Percentiles rank a stretch among this genome's conserved stretches.
Evolutionary conservation across 1,140 invertebrate genomes (phyloP).

Genomic region (Lasaia peninsularis): DNA sequence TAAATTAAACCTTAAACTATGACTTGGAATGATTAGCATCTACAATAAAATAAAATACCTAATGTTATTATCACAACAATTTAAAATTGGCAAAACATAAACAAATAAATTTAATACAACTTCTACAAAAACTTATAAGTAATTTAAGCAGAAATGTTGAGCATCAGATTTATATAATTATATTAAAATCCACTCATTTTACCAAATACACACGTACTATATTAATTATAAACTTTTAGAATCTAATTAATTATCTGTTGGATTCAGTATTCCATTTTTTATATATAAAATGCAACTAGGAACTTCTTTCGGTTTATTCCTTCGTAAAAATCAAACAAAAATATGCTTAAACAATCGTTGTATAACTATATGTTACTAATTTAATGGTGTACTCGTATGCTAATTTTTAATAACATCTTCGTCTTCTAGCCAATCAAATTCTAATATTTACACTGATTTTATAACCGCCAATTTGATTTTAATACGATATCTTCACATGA

Average conservation of each 20-base stretch:
- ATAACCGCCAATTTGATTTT: slow-evolving; percentile 14
- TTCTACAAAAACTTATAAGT: slow-evolving; percentile 23
- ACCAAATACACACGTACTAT: slow-evolving; percentile 24
- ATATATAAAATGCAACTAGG: background rate
- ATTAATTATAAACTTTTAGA: background rate
- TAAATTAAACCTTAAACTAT: slow-evolving; percentile 25
- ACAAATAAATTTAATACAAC: slow-evolving; percentile 34
- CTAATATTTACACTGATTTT: slow-evolving; percentile 1
- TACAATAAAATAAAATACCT: slow-evolving; percentile 53
- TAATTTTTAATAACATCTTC: background rate
- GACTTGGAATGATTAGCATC: slow-evolving; percentile 40
- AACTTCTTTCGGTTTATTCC: background rate
- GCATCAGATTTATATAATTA: slow-evolving; percentile 47
- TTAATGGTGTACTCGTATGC: too few species aligned
- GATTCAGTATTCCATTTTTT: too few species aligned
- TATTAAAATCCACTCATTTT: slow-evolving; percentile 48
- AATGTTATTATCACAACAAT: slow-evolving; percentile 48
- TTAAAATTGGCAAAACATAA: slow-evolving; percentile 55
- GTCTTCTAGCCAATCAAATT: background rate
- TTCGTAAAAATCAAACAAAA: background rate
- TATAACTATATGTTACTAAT: background rate
- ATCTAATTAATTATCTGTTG: background rate
- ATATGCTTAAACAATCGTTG: background rate
- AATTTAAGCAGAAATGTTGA: slow-evolving; percentile 55
- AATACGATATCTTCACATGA: slow-evolving; percentile 9